A percentile compares a stretch with the other conserved stretches of the same genome.
phyloP scores from a whole-genome alignment of 2,113 vertebrate species.

The Ciconia maguari region DNA sequence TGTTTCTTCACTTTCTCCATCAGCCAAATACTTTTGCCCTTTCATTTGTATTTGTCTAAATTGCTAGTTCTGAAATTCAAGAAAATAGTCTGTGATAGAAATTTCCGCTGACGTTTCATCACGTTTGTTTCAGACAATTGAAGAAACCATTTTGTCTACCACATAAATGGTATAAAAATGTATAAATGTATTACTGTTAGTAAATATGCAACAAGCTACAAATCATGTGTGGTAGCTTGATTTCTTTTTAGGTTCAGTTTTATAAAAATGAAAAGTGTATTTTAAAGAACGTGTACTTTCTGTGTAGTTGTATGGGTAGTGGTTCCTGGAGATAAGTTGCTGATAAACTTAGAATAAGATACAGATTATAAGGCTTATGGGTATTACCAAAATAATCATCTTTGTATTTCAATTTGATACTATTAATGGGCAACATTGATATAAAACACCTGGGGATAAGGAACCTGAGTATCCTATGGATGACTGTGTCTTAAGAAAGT shows the following conservation, averaged over 20 bases:
- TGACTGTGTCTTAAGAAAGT: background rate
- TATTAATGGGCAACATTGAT: background rate
- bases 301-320: background rate
- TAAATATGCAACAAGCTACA: background rate
- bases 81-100: constrained; percentile 8
- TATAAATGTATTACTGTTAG: background rate
- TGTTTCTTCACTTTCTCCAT: constrained; percentile 1
- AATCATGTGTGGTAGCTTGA: background rate
- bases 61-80: constrained; percentile 50
- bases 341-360: background rate
- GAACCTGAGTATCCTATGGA: background rate
- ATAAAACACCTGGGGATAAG: background rate
- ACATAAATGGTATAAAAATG: background rate
- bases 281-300: background rate
- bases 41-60: constrained; percentile 54
- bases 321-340: background rate
- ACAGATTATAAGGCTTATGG: background rate
- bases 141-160: background rate
- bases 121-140: background rate
- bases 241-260: background rate
- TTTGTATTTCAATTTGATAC: background rate
- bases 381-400: background rate
- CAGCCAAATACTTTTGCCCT: constrained; percentile 11
- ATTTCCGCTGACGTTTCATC: background rate
- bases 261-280: background rate